Evolutionary conservation across 2,113 vertebrate species (phyloP), one percentile per base, ranked within the genome.

Genomic region (Thomomys bottae): DNA sequence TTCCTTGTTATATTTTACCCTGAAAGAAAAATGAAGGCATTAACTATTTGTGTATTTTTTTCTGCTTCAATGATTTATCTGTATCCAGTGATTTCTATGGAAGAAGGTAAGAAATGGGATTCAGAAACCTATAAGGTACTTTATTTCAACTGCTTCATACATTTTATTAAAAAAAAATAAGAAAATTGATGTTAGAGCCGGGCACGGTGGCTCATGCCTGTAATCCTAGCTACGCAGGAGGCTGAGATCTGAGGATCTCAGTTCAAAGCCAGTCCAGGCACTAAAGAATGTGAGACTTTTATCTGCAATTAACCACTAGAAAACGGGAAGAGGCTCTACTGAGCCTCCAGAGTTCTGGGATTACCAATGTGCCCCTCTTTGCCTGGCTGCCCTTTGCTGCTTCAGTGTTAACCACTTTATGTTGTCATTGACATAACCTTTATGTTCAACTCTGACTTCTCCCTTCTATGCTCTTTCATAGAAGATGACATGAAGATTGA

Each of bases 401-500:
- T 23, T 17, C 18, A 59, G 8, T 57, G 63, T 45, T 42, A 67
- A n/a, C 26, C 12, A 30, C 81, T 84, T 93, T 40, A n/a, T 76
- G 18, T 83, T 45, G 38, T 28, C 1, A 21, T 1, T 59, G 76
- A 38, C n/a, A 57, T 49, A 36, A 3, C 8, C 70, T 45, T 28
- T 23, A 6, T 3, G 17, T 2, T 70, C 66, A 91, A 63, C 94
- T 77, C 84, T 96, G 8, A 68, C 84, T 63, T 54, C 83, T 32
- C 61, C 45, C 59, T 86, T 71, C 68, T 96, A 0, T 96, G 32
- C 94, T 97, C 72, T 75, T 90, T 73, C 92, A 34, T 95, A 99
- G 99, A 99, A 26, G 99, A 99, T 11, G 99, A 99, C 96, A 95
- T 99, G 97, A 98, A 98, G 84, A 98, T 99, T 68, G 99, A 99